Conservation (phyloP, 2,113 vertebrate genomes). For the Callaeas wilsoni region DNA sequence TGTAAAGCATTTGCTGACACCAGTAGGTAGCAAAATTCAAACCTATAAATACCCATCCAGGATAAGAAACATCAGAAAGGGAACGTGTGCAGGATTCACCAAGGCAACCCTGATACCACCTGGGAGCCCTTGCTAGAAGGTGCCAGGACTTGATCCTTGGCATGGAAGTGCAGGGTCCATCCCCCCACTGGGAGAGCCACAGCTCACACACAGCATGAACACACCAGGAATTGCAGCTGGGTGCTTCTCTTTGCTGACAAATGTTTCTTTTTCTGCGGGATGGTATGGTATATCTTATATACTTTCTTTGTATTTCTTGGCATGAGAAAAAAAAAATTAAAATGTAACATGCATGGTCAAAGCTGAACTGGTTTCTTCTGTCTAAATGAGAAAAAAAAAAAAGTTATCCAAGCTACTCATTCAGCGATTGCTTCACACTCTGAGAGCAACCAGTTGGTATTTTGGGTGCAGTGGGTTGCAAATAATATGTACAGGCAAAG, state of each 20-base stretch:
- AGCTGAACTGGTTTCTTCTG: conserved; percentile 33
- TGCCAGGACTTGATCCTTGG: background rate
- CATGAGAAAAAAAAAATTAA: conserved; percentile 90
- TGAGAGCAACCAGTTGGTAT: background rate
- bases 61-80: conserved; percentile 1
- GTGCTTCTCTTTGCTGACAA: background rate
- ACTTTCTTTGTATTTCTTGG: conserved; percentile 81
- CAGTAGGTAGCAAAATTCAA: conserved; percentile 11
- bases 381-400: background rate
- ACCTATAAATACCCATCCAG: background rate
- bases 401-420: background rate
- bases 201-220: background rate
- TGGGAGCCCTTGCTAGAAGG: background rate
- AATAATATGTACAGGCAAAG: background rate
- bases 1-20: conserved; percentile 20
- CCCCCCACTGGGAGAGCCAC: background rate
- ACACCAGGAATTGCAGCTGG: background rate
- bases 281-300: conserved; percentile 62
- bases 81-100: background rate
- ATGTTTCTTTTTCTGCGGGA: conserved; percentile 43
- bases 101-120: background rate
- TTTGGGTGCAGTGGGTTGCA: background rate
- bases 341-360: conserved; percentile 81
- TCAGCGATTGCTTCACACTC: background rate
- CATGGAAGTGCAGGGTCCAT: background rate